Conservation (phyloP, 1,140 invertebrate species). For the Steinernema khuongi region DNA sequence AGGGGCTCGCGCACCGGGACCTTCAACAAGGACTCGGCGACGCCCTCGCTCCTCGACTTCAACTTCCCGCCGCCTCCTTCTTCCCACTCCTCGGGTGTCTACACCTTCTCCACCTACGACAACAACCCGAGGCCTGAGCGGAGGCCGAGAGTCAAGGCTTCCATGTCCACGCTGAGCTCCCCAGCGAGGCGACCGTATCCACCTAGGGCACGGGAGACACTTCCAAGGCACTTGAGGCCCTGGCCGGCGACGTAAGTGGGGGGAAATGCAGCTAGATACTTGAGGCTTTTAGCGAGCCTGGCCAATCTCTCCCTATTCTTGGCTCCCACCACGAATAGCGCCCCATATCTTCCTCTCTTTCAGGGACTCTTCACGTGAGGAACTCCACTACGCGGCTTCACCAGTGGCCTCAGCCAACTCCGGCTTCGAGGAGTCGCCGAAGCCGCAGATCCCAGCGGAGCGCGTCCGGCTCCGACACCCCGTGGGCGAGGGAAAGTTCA, state of each 20-base stretch:
- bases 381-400: conserved; percentile 2
- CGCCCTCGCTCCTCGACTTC: conserved; percentile 28
- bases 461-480: conserved; percentile 17
- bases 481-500: conserved; percentile 37
- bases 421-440: conserved; percentile 3
- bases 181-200: neutral
- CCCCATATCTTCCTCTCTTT: too few species aligned
- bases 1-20: neutral
- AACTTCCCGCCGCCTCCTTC: conserved; percentile 35
- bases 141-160: neutral
- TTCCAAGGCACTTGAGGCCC: neutral
- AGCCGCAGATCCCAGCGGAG: neutral
- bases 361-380: conserved; percentile 5
- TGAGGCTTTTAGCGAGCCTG: too few species aligned
- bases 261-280: neutral
- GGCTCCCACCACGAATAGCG: too few species aligned
- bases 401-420: neutral
- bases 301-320: too few species aligned
- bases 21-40: conserved; percentile 1
- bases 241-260: neutral
- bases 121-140: conserved; percentile 5
- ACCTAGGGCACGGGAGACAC: neutral
- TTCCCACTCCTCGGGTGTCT: neutral
- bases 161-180: neutral
- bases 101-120: conserved; percentile 12